phyloP scores from a whole-genome alignment of 2,113 vertebrate genomes.

The Pedionomus torquatus region DNA sequence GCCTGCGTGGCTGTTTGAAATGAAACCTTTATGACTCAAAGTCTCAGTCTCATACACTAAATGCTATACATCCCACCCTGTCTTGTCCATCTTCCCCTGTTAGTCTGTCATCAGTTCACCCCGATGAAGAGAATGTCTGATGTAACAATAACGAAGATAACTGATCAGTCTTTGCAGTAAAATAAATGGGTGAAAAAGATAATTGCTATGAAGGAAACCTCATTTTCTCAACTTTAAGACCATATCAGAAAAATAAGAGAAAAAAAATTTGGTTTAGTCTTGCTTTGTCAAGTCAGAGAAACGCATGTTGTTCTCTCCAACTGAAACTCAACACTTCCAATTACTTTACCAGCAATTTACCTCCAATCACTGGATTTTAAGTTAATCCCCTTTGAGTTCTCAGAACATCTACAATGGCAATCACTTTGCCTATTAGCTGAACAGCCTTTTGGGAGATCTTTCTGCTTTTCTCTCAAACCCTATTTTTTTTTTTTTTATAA shows the following conservation, averaged over 20 bases:
- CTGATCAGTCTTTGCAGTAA: background rate
- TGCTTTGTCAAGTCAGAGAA: background rate
- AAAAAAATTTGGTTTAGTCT: background rate
- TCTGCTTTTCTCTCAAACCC: background rate
- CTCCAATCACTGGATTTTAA: slow-evolving; percentile 1
- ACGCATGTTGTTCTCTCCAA: background rate
- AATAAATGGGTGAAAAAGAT: background rate
- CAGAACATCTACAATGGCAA: slow-evolving; percentile 42
- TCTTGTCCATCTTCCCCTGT: accelerated
- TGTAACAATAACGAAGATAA: background rate
- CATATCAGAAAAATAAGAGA: background rate
- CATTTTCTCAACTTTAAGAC: background rate
- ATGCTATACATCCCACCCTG: background rate
- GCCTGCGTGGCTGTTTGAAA: background rate
- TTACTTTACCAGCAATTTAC: slow-evolving; percentile 50
- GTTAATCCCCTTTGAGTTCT: slow-evolving; percentile 43
- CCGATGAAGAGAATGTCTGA: background rate
- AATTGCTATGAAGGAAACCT: background rate
- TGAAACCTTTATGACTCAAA: background rate
- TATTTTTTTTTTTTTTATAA: slow-evolving; percentile 45
- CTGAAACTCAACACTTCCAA: slow-evolving; percentile 41
- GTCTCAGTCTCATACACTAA: background rate
- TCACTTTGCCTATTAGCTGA: slow-evolving; percentile 42
- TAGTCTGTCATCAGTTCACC: background rate
- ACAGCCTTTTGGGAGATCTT: slow-evolving; percentile 41